These are phyloP conservation scores for Platycnemis pennipes DNA, from an alignment of 2,888 invertebrate species.

Conservation along the genomic window DNA sequence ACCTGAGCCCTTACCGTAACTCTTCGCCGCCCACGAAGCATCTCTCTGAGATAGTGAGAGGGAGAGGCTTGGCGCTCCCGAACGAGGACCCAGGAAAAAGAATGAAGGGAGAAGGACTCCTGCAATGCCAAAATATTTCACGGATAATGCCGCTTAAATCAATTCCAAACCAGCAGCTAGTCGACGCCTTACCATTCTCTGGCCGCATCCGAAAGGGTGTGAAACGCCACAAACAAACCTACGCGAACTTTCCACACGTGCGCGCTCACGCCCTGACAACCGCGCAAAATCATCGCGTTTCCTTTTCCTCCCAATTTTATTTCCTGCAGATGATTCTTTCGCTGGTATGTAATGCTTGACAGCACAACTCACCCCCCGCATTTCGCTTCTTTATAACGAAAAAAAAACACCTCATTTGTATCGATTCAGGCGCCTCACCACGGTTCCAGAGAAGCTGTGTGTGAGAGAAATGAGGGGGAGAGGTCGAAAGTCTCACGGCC, in stretches of 20 bases:
- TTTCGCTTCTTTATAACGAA: too few species aligned
- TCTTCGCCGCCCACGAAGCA: constrained; percentile 8
- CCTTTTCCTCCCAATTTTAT: too few species aligned
- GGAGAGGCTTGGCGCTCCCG: neutral
- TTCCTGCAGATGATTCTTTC: too few species aligned
- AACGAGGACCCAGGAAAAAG: neutral
- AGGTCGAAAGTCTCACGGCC: too few species aligned
- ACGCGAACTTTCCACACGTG: neutral
- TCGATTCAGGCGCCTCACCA: neutral
- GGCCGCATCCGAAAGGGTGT: neutral
- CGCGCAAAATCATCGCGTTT: too few species aligned
- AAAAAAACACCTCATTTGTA: neutral
- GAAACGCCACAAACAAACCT: neutral
- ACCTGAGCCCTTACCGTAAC: neutral
- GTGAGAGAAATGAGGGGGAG: too few species aligned
- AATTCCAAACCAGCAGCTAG: constrained; percentile 21
- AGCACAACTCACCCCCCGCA: too few species aligned
- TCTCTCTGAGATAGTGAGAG: neutral
- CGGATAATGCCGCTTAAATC: constrained; percentile 30
- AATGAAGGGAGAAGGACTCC: neutral
- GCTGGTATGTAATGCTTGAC: too few species aligned
- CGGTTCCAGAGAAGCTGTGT: neutral
- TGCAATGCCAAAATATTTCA: constrained; percentile 18
- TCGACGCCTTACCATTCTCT: neutral
- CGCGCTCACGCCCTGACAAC: too few species aligned